Evolutionary conservation across 2,888 invertebrate species (phyloP), one percentile per base, ranked within the genome.

Genomic region (Hoplodrina blanda): DNA sequence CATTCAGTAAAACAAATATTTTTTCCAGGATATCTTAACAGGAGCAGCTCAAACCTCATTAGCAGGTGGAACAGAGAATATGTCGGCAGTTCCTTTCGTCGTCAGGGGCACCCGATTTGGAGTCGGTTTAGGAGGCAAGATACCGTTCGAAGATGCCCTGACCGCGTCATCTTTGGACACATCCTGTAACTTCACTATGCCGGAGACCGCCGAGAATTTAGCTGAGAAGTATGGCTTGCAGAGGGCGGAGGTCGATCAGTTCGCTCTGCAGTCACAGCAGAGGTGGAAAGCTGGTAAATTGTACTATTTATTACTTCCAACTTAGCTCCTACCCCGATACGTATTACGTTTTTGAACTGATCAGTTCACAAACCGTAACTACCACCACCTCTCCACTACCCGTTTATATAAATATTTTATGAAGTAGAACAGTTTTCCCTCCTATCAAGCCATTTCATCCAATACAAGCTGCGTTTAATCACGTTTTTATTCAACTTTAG

Each of bases 11-110:
- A 33, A 46, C 7, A 20, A 49, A 49, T 8, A 0, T 6, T 33
- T 52, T 60, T 25, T 82, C 76, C 87, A 98, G 98, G 99, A 99
- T 88, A 99, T 99, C 70, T 85, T 97, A 73, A 95, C 98, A 30
- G 99, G 99, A 60, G 97, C 97, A 76, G 97, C 99, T 2, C 97
- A 98, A 85, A 97, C 99, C 44, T 98, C 98, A 0, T 94, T 99
- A 50, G 98, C 99, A 33, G 99, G 99, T 41, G 99, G 99, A 4
- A 97, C 98, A 20, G 99, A 99, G 88, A 99, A 98, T 93, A 99
- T 99, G 99, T 99, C 98, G 17, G 97, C 98, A 84, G 95, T 98
- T 7, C 99, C 99, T 0, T 99, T 97, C 90, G 96, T 97, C 17
- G 98, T 98, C 0, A 96, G 99, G 64, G 97, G 98, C 89, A 95